Base-by-base conservation (phyloP, 2,888 invertebrate species). In the Nephrotoma appendiculata region DNA sequence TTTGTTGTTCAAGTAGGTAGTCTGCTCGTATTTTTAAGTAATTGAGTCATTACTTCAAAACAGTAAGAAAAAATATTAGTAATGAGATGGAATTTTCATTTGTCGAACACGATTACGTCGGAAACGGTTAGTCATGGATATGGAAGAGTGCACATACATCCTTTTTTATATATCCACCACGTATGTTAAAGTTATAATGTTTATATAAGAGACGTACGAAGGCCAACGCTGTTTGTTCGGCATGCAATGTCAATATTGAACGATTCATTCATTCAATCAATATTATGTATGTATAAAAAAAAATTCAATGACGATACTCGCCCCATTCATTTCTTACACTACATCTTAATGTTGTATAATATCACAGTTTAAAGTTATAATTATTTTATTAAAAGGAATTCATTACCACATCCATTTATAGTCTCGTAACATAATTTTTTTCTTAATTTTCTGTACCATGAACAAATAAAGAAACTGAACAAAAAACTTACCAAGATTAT, bases 401-500 rank as follows among this genome's bases (percentile, higher is more conserved):
- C 71, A 71, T 31, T 71, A 31, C 71, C 71, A 71, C 71, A 71
- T 31, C 71, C 71, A 71, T 71, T 71, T 71, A 31, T 71, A 71
- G 71, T 71, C 19, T 11, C 31, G 31, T 71, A 71, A 71, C 71
- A 71, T 19, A 31, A 71, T 71, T 31, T 57, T 57, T 57, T 5
- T 57, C 2, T 31, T 31, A 2, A 31, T 31, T n/a, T 52, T 52
- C 5, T 52, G 5, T 52, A 12, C 9, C 48, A 48, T 52, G 15
- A n/a, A 52, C 12, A 48, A 12, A 48, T 44, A 48, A 48, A 48
- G 5, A 48, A 48, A 48, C 1, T 48, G 12, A 31, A 31, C 31
- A 31, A 31, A 31, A 31, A 52, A 43, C 87, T 88, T 84, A 88
- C 88, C 88, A 85, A 88, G 87, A 86, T 88, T 89, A 83, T 87